Conservation (phyloP, 2,113 vertebrate species). For the Chaetops frenatus region DNA sequence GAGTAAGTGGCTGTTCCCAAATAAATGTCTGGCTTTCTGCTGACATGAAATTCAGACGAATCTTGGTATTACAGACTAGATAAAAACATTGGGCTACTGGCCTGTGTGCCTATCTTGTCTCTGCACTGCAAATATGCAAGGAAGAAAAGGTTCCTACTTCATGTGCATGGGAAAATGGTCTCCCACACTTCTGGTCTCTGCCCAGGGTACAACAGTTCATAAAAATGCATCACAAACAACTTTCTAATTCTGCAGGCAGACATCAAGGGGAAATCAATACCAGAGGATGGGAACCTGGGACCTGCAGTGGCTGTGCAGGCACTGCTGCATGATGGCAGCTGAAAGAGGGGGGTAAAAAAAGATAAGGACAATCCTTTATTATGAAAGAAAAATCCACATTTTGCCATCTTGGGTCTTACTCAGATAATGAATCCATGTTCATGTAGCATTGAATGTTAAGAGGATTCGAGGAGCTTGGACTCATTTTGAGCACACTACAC, state of each 20-base stretch:
- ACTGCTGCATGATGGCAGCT: neutral
- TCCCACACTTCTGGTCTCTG: neutral
- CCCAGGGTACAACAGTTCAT: neutral
- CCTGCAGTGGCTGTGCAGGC: fast-evolving
- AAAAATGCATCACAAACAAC: neutral
- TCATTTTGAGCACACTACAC: neutral
- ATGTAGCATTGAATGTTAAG: neutral
- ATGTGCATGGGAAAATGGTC: neutral
- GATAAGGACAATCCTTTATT: neutral
- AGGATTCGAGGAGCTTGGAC: neutral
- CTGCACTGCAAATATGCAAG: neutral
- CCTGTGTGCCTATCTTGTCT: neutral
- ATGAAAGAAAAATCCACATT: neutral
- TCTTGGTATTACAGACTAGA: neutral
- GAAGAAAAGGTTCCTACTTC: neutral
- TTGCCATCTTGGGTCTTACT: neutral
- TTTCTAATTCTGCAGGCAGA: neutral
- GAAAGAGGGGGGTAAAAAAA: neutral
- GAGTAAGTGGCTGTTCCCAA: neutral
- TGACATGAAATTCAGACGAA: neutral
- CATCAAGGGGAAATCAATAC: neutral
- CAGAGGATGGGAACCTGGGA: neutral
- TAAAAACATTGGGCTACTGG: neutral
- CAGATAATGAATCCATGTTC: neutral
- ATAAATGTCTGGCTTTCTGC: neutral